Base-by-base conservation (phyloP, 2,888 invertebrate species). In the Eupithecia subfuscata region DNA sequence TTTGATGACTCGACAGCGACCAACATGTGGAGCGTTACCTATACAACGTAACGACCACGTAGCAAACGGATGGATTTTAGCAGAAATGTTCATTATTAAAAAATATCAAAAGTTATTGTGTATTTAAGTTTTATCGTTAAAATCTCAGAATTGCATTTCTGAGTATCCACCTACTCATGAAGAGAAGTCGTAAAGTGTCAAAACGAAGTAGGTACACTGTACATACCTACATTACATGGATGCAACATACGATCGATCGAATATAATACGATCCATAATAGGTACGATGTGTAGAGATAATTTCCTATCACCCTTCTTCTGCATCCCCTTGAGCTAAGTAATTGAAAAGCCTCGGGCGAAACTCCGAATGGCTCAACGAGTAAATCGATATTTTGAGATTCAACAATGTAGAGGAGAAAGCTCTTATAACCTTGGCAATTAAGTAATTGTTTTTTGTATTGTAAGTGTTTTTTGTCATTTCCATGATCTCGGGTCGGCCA, bases 301-400 rank as follows among this genome's bases (percentile, higher is more conserved):
- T 67, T 67, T 67, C 18, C 34, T 34, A 8, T 64, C 64, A 64
- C 64, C 64, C 64, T 64, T 34, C 34, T 64, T 64, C 34, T 18
- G 64, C 34, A 34, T 14, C 34, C 34, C 64, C 64, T 34, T 60
- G 25, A 60, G 22, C 56, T 60, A 60, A 64, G 64, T 34, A 34
- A 64, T 64, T 64, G 64, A 64, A 64, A 63, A 18, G 30, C 64
- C 11, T 18, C 34, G 34, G 34, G 64, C 64, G 34, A 63, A 30
- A 18, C 30, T 56, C 63, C 63, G 30, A 34, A 64, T 64, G 3
- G 7, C 34, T 64, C 34, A 64, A 64, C 64, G 8, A 64, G 30
- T 12, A 22, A 56, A 60, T 14, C 12, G 60, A 60, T 5, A 60
- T 60, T 56, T 56, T 22, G 12, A 22, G 22, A 56, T 22, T 56